Evolutionary conservation across 1,140 invertebrate species (phyloP).

Genomic region (Drosophila kanapiae): DNA sequence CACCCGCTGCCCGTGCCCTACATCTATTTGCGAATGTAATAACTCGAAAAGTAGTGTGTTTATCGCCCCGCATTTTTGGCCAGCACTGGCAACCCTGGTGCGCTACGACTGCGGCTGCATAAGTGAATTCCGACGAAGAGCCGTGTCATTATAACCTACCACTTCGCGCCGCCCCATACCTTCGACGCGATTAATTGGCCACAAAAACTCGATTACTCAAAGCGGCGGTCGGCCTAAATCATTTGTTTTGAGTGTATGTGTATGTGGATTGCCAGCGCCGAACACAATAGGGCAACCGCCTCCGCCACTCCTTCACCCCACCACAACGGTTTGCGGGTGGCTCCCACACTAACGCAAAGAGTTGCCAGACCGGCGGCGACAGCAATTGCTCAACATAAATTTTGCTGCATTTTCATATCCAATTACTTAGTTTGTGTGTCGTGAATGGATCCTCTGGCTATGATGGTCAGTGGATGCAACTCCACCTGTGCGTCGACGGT

Average conservation of each 20-base stretch:
- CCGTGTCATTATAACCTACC: conserved; percentile 38
- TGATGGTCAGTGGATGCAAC: not conserved
- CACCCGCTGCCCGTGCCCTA: not conserved
- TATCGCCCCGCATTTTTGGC: conserved; percentile 13
- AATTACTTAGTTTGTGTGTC: not conserved
- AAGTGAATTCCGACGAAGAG: conserved; percentile 44
- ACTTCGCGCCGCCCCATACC: not conserved
- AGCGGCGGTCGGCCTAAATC: conserved; percentile 25
- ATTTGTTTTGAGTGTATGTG: conserved; percentile 18
- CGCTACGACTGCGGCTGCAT: conserved; percentile 28
- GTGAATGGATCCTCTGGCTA: conserved; percentile 4
- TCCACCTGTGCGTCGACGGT: conserved; percentile 1
- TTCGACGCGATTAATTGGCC: conserved; percentile 28
- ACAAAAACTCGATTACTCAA: conserved; percentile 35
- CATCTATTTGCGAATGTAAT: not conserved
- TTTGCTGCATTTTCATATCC: not conserved
- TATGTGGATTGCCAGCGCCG: conserved; percentile 13
- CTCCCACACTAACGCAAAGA: conserved; percentile 12
- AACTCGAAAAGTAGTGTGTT: conserved; percentile 5
- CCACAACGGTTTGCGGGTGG: not conserved
- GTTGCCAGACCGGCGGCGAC: conserved; percentile 17
- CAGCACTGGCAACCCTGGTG: conserved; percentile 35
- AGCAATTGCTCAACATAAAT: conserved; percentile 6
- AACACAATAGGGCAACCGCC: conserved; percentile 39
- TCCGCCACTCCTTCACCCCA: conserved; percentile 2